These are phyloP conservation scores for Volucella zonaria DNA, from an alignment of 2,888 invertebrate species.

Conservation along the genomic window DNA sequence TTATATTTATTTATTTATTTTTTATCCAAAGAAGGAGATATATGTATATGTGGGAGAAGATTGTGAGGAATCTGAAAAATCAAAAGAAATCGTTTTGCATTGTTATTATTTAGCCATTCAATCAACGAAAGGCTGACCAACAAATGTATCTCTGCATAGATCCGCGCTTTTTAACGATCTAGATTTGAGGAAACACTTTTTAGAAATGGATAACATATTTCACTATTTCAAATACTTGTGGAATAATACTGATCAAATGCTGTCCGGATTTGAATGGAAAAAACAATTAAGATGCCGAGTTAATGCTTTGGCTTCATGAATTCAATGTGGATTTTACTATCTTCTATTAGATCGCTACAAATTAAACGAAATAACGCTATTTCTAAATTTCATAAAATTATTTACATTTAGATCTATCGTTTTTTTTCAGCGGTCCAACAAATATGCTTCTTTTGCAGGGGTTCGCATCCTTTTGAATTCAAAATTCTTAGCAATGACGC, in stretches of 20 bases:
- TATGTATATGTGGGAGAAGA: conserved; percentile 40
- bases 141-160: conserved; percentile 64
- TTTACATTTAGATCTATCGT: no score
- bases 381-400: no score
- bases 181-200: not conserved
- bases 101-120: conserved; percentile 18
- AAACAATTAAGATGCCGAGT: no score
- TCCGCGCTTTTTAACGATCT: not conserved
- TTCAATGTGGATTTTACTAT: no score
- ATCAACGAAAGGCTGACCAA: conserved; percentile 43
- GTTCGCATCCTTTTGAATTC: no score
- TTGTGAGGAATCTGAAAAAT: conserved; percentile 56
- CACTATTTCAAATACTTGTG: not conserved
- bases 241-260: not conserved
- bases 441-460: no score
- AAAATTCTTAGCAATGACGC: no score
- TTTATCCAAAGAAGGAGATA: conserved; percentile 50
- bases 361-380: no score
- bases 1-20: conserved; percentile 1
- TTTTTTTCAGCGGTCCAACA: no score
- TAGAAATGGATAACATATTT: not conserved
- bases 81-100: conserved; percentile 26
- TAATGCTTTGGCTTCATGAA: no score
- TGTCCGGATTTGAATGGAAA: no score
- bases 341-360: no score